Base-by-base conservation (phyloP, 2,113 vertebrate genomes). In the Engystomops pustulosus region DNA sequence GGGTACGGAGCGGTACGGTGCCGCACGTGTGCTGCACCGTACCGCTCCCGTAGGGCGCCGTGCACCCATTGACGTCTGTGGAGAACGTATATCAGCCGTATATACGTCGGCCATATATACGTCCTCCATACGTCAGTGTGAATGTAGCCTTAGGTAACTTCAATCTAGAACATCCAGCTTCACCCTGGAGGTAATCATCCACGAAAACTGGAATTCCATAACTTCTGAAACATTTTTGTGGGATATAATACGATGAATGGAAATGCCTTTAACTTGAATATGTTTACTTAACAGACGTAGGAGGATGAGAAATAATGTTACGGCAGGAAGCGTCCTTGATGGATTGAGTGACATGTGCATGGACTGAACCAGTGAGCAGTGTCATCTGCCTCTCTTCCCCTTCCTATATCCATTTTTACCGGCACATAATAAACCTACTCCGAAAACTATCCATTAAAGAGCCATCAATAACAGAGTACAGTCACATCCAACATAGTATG, bases 281-380 rank as follows among this genome's bases (percentile, higher is more conserved):
- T 32, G 30, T 36, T 67, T 36, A 34, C 32, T 34, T 20, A 34
- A 67, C 32, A 34, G 32, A 36, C 17, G 32, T 67, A 67, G 62
- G 32, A 67, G 62, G 62, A 67, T 2, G 15, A 7, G 62, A 67
- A 34, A 36, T 62, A 34, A 67, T 67, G 62, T 36, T 67, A 6
- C 4, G 30, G 30, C 60, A 34, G 7, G 36, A 36, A 67, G 32
- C 12, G 6, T 67, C 17, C 32, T 67, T 67, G 62, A 67, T 67
- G 27, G 62, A 67, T 67, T 67, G 62, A 67, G 62, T 67, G 62
- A 67, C 62, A 67, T 34, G 2, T 67, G 62, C 30, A 20, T 67
- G 62, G 62, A 67, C 17, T 67, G 62, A 2, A 67, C 20, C 30
- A 67, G 30, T 67, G 62, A 67, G 17, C 62, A 67, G 62, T 23